Conservation (phyloP, 1,140 invertebrate genomes). For the Sweltsa coloradensis region DNA sequence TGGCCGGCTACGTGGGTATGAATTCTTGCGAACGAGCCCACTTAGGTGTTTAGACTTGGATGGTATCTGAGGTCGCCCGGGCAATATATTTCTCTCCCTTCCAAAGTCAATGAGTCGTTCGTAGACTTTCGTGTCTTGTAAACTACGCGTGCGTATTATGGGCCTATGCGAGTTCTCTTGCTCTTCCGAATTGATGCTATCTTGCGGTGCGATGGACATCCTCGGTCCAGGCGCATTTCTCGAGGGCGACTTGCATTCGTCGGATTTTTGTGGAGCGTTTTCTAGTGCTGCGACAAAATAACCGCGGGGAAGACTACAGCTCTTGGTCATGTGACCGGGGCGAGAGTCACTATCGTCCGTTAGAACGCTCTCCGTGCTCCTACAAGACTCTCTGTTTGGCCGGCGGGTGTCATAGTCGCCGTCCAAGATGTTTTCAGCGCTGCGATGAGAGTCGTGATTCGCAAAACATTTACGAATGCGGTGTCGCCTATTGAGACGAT, state of each 20-base stretch:
- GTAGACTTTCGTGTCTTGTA: conserved; percentile 31
- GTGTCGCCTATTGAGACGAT: conserved; percentile 25
- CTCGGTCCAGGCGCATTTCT: too few species aligned
- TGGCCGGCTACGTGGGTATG: conserved; percentile 1
- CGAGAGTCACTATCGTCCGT: conserved; percentile 35
- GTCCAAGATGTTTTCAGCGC: conserved; percentile 7
- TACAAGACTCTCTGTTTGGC: conserved; percentile 4
- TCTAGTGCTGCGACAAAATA: too few species aligned
- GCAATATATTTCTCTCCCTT: too few species aligned
- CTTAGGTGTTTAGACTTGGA: too few species aligned
- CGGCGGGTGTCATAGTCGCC: background rate
- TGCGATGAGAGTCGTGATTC: background rate
- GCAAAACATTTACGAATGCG: too few species aligned
- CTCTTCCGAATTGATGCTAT: too few species aligned
- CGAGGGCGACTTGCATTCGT: too few species aligned
- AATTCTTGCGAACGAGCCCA: conserved; percentile 3
- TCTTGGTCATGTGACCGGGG: too few species aligned
- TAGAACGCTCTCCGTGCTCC: conserved; percentile 35
- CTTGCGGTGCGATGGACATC: too few species aligned
- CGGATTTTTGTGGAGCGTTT: too few species aligned
- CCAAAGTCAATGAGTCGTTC: background rate
- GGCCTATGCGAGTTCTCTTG: conserved; percentile 1
- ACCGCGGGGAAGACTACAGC: too few species aligned
- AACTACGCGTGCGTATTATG: conserved; percentile 33
- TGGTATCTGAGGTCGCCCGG: too few species aligned